Percentiles rank a stretch among this genome's conserved stretches.
phyloP scores from a whole-genome alignment of 2,113 vertebrate species.

The Picathartes gymnocephalus region DNA sequence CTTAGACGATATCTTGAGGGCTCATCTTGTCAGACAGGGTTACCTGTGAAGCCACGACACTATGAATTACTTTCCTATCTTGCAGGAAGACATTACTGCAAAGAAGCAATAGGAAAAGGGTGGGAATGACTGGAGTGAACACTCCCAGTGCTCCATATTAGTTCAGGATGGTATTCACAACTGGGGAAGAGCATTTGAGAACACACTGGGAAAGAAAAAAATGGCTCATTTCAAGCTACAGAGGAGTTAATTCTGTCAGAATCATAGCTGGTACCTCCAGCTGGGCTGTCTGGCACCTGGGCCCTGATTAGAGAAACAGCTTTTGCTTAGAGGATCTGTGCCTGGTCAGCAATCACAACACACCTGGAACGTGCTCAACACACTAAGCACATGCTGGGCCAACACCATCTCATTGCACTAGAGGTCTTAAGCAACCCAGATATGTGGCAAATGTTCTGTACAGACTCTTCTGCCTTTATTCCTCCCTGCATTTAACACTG shows the following conservation, averaged over 20 bases:
- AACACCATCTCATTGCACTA: neutral
- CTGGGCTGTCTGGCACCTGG: neutral
- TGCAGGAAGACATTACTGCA: neutral
- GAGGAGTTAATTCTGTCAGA: neutral
- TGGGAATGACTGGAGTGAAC: neutral
- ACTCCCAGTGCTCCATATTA: neutral
- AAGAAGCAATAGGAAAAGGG: neutral
- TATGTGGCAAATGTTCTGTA: rapidly evolving
- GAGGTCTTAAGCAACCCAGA: neutral
- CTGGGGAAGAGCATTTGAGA: neutral
- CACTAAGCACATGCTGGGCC: neutral
- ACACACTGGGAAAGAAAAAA: neutral
- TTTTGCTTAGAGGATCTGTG: neutral
- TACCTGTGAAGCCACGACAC: neutral
- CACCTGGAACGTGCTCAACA: neutral
- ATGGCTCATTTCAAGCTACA: neutral
- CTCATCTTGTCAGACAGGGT: neutral
- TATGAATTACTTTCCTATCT: neutral
- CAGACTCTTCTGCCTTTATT: neutral
- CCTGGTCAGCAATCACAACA: neutral
- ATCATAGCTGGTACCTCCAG: neutral
- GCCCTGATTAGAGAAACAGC: neutral
- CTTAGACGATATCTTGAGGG: neutral
- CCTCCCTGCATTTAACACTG: neutral
- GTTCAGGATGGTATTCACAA: neutral